Evolutionary conservation across 1,140 invertebrate species (phyloP), one percentile per base, ranked within the genome.

Genomic region (Drosophila malerkotliana): DNA sequence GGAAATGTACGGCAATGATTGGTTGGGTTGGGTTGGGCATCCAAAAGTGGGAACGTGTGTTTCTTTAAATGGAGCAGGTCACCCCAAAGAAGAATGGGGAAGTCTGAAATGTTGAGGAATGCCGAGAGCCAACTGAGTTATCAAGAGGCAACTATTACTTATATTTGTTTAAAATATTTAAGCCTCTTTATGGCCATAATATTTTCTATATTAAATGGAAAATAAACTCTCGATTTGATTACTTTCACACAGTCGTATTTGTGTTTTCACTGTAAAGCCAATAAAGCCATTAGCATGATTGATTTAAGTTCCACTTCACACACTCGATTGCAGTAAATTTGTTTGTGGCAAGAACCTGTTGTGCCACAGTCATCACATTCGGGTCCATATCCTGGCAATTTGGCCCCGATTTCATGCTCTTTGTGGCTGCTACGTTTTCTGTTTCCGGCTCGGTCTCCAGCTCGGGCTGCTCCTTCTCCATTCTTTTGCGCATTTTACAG

Each of bases 271-370:
- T 12, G n/a, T 7, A 37, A 63, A 67, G 61, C 51, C 61, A 79
- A 83, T 84, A 78, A 72, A 73, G 69, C 75, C 75, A 83, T 83
- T 83, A 63, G 78, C 79, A 68, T 79, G 80, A 84, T 83, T 79
- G 80, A 83, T 78, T 84, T 84, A 61, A 60, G 53, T 59, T 48
- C 66, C 47, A 71, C 57, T 71, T 71, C 32, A 53, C 68, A 59
- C 49, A 72, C 66, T 72, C 66, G 44, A 39, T 52, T 32, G 45
- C 63, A 71, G 76, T 87, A 69, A 87, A 84, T 87, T 81, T 80
- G 55, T 63, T 57, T 60, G 48, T 49, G 44, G 47, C 15, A 56
- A 77, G 71, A 68, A 84, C 82, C 81, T 85, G 81, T 85, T 85
- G 81, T 84, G 67, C 63, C 44, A 63, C 10, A 37, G 63, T 62